phyloP scores from a whole-genome alignment of 1,140 invertebrate species.

The Ooceraea biroi region DNA sequence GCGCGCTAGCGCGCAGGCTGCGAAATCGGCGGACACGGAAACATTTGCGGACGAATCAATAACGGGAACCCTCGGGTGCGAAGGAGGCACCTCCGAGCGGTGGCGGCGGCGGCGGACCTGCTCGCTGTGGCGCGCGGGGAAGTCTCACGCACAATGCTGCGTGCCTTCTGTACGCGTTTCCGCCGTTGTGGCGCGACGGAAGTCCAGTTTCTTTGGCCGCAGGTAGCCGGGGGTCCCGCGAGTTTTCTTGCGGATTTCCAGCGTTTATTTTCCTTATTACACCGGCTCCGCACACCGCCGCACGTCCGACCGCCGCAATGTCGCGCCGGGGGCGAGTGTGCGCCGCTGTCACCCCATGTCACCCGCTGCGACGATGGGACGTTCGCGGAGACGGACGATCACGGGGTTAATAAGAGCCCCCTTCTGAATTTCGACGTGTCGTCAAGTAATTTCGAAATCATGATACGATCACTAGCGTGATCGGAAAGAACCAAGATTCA shows the following conservation, averaged over 20 bases:
- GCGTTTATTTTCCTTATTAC: constrained; percentile 66
- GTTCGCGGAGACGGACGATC: background rate
- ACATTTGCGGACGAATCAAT: constrained; percentile 75
- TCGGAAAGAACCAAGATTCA: too few relatives aligned
- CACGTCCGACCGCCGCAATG: background rate
- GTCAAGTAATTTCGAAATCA: too few relatives aligned
- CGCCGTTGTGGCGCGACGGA: background rate
- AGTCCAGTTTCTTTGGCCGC: constrained; percentile 26
- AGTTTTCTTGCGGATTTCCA: constrained; percentile 64
- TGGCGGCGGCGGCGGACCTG: background rate
- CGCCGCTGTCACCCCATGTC: constrained; percentile 39
- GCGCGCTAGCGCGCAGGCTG: constrained; percentile 27
- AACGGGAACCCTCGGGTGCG: constrained; percentile 72
- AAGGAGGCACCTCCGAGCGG: constrained; percentile 43
- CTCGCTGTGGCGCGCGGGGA: constrained; percentile 9
- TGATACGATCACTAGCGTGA: too few relatives aligned
- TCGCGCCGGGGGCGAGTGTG: background rate
- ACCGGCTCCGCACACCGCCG: constrained; percentile 60
- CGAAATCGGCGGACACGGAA: constrained; percentile 49
- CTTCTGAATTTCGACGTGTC: too few relatives aligned
- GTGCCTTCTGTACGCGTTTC: background rate
- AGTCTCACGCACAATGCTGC: constrained; percentile 41
- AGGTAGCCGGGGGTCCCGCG: constrained; percentile 9
- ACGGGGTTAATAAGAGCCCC: background rate
- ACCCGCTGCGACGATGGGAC: constrained; percentile 52